These are phyloP conservation scores for Montipora capricornis DNA, from an alignment of 64 coral and sea anemone species.

Conservation along the genomic window DNA sequence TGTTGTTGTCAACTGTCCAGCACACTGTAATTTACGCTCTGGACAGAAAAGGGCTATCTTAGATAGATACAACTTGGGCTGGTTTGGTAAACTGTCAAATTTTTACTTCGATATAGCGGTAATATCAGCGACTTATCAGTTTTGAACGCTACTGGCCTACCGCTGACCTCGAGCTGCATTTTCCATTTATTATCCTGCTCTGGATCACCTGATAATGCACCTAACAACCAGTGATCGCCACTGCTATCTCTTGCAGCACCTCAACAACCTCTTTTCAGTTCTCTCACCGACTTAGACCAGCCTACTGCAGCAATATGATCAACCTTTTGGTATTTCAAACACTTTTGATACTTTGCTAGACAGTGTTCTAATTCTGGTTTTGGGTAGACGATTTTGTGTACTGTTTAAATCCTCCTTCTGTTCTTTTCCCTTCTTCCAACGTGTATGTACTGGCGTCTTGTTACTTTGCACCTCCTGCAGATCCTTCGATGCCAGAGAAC, in stretches of 20 bases:
- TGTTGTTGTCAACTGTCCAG: background rate
- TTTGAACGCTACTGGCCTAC: background rate
- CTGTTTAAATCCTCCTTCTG: background rate
- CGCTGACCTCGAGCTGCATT: background rate
- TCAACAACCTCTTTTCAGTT: background rate
- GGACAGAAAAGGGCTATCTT: background rate
- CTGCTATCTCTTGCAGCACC: background rate
- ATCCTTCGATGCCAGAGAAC: background rate
- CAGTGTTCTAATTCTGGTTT: background rate
- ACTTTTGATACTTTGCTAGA: background rate
- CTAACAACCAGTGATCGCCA: background rate
- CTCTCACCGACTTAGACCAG: background rate
- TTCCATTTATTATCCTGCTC: conserved; percentile 4
- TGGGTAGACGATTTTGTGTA: background rate
- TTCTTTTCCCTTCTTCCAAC: background rate
- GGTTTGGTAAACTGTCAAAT: background rate
- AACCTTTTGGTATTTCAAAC: conserved; percentile 7
- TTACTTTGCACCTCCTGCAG: background rate
- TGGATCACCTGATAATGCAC: background rate
- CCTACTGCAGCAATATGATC: conserved; percentile 5
- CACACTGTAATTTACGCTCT: conserved; percentile 5
- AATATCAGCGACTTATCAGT: conserved; percentile 14
- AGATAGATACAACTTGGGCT: background rate
- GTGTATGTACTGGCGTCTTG: no score
- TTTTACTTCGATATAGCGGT: background rate